A percentile compares a stretch with the other conserved stretches of the same genome.
These are phyloP conservation scores for Oasisia sp. DNA, from an alignment of 2,888 invertebrate genomes.

Conservation along the genomic window DNA sequence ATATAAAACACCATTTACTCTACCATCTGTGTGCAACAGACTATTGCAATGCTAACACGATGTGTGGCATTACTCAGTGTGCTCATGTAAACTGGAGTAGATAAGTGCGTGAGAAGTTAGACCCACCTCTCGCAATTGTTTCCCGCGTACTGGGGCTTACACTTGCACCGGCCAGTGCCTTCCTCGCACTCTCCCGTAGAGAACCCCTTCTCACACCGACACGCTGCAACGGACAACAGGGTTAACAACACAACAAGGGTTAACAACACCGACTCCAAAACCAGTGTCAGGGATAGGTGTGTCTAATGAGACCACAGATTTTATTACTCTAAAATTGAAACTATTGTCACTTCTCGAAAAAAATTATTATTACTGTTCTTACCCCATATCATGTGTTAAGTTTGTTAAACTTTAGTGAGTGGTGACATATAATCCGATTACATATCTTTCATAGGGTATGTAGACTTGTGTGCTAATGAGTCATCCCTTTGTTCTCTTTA, in stretches of 20 bases:
- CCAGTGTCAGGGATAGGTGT: background rate
- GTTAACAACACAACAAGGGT: background rate
- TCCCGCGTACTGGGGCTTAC: constrained; percentile 56
- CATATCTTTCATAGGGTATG: too few relatives aligned
- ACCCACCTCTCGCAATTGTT: constrained; percentile 87
- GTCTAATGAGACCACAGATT: too few relatives aligned
- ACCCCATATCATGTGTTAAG: too few relatives aligned
- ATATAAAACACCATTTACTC: background rate
- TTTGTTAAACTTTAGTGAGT: too few relatives aligned
- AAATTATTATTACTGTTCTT: too few relatives aligned
- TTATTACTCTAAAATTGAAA: too few relatives aligned
- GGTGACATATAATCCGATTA: too few relatives aligned
- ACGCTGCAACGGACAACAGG: constrained; percentile 73
- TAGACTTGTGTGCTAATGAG: too few relatives aligned
- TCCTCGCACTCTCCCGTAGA: constrained; percentile 78
- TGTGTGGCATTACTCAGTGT: background rate
- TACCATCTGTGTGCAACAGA: background rate
- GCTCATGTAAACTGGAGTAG: background rate
- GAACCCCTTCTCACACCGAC: constrained; percentile 84
- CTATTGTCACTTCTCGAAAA: too few relatives aligned
- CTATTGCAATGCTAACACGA: background rate
- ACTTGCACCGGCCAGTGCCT: constrained; percentile 69
- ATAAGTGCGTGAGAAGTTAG: background rate
- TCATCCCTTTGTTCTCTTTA: too few relatives aligned
- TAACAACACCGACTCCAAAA: background rate